Evolutionary conservation across 2,797 vertebrate species (phyloP), one percentile per base, ranked within the genome.

Genomic region (Hylomyscus alleni): DNA sequence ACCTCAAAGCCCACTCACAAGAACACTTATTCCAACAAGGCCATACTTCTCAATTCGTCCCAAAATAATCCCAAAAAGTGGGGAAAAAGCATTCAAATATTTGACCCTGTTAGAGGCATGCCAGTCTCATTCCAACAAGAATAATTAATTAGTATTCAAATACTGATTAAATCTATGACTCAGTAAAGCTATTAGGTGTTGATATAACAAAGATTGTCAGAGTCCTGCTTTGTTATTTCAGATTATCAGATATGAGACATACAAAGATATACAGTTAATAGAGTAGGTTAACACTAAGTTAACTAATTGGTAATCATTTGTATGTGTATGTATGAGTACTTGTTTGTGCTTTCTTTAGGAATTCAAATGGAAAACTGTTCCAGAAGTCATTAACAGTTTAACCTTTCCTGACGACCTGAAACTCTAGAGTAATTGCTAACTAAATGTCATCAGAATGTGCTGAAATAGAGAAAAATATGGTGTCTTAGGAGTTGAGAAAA

Each of bases 401-500:
- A 89, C 52, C 73, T 96, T 94, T 34, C 22, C 7, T 50, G 3
- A 47, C n/a, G 13, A 8, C 67, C 50, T 89, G 47, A 85, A 52
- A 44, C 22, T 69, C 40, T 11, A 22, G 24, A 83, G 11, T 92
- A 20, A 77, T 76, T 90, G 19, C 10, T 80, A 4, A 0, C 75
- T 73, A 91, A 91, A 60, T 56, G 62, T 69, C 15, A 91, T 65
- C 72, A 89, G 34, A 95, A 95, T 87, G 77, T 76, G 37, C 10
- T 81, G 14, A 90, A 72, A 58, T 73, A 58, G 17, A 87, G 44
- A 93, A 13, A 84, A 90, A 90, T 14, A 58, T 1, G 7, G 5
- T 88, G 9, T 11, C 2, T 31, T 50, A 20, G 22, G 67, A 86
- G 7, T 69, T 75, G 65, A 69, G 81, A 92, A 75, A 37, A 81